Evolutionary conservation across 2,888 invertebrate species (phyloP), one percentile per base, ranked within the genome.

Genomic region (Leptogaster cylindrica): DNA sequence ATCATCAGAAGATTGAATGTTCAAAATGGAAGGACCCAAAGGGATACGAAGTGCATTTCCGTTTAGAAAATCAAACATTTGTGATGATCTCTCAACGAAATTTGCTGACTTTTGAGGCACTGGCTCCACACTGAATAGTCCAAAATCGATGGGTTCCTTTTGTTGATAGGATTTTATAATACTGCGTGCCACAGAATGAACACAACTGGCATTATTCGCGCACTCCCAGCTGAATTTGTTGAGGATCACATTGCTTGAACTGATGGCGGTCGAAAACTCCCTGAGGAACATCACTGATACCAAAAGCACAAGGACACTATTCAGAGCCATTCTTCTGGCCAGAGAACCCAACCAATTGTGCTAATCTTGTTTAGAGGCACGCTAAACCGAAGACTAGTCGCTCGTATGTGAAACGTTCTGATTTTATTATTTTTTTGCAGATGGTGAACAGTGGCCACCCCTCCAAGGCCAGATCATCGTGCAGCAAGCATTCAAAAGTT

Each of bases 201-300:
- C 81, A 73, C 87, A 87, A 69, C 85, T 86, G 28, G 86, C 85
- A 77, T 87, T 87, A 74, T 87, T 86, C 77, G 84, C 84, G 79
- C 87, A 87, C 73, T 75, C 75, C 81, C 81, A 81, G 48, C 76
- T 78, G n/a, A 80, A 73, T 69, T 78, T 77, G 61, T 78, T 76
- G 67, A 76, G 52, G 20, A 80, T 39, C 51, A 50, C 25, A 25
- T 33, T 55, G 7, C 25, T 44, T 44, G 20, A 28, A 12, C 44
- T 14, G n/a, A n/a, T n/a, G n/a, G n/a, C n/a, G n/a, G n/a, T n/a
- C n/a, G 39, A 33, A 8, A 14, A 25, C 28, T 65, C 27, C 7
- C 23, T 20, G 10, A 36, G 20, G 28, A 33, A 16, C 12, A 65
- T 46, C 36, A 50, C 28, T 14, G 51, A n/a, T 12, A 51, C 20